Percentiles rank a stretch among this genome's conserved stretches.
Conservation (phyloP, 2,797 vertebrate genomes). For the Lepus townsendii region DNA sequence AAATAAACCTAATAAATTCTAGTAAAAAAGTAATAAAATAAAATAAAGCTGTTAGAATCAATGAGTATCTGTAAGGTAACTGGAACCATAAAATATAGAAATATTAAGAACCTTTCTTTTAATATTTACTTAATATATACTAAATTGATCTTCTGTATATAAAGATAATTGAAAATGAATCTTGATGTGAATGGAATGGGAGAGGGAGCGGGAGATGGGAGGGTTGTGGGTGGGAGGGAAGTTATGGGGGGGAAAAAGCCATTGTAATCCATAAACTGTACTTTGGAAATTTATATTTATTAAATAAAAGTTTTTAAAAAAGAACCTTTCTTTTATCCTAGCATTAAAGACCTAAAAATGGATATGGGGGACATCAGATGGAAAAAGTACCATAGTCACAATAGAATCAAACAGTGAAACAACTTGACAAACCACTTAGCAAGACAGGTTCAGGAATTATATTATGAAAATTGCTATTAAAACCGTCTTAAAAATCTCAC, state of each 20-base stretch:
- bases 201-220: too few species aligned
- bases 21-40: neutral
- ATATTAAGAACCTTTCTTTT: neutral
- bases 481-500: neutral
- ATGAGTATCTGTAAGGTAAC: neutral
- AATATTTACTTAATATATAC: too few species aligned
- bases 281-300: too few species aligned
- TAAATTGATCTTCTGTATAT: too few species aligned
- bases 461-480: neutral
- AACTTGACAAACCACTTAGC: neutral
- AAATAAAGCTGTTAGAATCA: neutral
- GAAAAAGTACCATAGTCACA: neutral
- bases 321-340: neutral
- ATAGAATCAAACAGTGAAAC: neutral
- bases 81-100: neutral
- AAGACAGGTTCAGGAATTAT: constrained; percentile 8
- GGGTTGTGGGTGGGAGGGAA: too few species aligned
- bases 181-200: too few species aligned
- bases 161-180: too few species aligned
- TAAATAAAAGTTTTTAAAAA: neutral
- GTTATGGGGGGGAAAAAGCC: too few species aligned
- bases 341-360: neutral
- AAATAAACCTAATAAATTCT: neutral
- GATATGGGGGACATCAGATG: neutral
- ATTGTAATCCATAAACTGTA: too few species aligned